Conservation (phyloP, 2,113 vertebrate species). For the Tachycineta bicolor region DNA sequence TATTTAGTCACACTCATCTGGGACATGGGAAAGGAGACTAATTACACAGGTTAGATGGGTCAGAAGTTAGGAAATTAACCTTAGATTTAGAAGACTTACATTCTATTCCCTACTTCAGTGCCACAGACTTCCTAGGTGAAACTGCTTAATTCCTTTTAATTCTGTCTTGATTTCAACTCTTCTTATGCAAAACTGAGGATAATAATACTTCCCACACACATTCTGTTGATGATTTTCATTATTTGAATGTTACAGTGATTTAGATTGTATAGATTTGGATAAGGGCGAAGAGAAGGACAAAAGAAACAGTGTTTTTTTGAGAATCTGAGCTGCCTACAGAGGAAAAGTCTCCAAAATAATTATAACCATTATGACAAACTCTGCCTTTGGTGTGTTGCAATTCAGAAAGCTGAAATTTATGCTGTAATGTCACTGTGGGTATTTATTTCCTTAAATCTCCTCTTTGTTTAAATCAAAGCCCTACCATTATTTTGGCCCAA, state of each 20-base stretch:
- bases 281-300: neutral
- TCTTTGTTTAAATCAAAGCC: neutral
- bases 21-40: neutral
- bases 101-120: neutral
- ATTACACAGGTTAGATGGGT: neutral
- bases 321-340: neutral
- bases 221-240: neutral
- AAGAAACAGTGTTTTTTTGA: neutral
- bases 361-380: neutral
- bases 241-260: neutral
- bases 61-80: slow-evolving; percentile 15
- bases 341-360: neutral
- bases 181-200: neutral
- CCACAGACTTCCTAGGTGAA: neutral
- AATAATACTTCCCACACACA: neutral
- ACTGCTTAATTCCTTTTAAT: neutral
- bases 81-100: neutral
- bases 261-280: neutral
- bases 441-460: neutral
- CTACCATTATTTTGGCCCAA: neutral
- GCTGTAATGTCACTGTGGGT: neutral
- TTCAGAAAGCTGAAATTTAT: neutral
- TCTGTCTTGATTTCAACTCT: neutral
- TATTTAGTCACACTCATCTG: neutral
- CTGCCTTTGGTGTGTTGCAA: neutral